Evolutionary conservation across 1,140 invertebrate genomes (phyloP).

Genomic region (Drosophila micromelanica): DNA sequence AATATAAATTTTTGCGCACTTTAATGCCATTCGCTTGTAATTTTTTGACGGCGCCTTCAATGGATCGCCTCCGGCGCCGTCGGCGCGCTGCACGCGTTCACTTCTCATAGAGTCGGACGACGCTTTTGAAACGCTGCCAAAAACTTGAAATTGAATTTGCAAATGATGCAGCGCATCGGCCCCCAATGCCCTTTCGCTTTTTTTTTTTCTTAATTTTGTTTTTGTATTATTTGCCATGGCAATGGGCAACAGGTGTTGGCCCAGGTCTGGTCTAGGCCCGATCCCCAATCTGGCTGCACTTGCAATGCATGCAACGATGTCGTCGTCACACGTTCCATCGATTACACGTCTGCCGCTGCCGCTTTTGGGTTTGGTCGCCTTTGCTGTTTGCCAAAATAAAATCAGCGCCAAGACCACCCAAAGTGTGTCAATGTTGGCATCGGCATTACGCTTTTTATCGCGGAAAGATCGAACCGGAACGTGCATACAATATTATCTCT

Average conservation of each 20-base stretch:
- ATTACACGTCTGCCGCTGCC: conserved; percentile 54
- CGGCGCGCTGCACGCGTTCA: conserved; percentile 9
- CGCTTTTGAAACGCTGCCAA: conserved; percentile 74
- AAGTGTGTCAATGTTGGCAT: conserved; percentile 77
- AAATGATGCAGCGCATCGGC: conserved; percentile 76
- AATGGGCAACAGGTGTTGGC: conserved; percentile 66
- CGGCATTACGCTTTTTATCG: conserved; percentile 38
- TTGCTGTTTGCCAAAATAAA: conserved; percentile 61
- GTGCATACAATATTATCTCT: neutral
- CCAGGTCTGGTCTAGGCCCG: conserved; percentile 2
- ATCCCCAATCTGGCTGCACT: conserved; percentile 1
- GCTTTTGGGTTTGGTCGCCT: conserved; percentile 40
- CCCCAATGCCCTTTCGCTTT: conserved; percentile 57
- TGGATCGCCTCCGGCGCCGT: conserved; percentile 41
- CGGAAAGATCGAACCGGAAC: conserved; percentile 9
- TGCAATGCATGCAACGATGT: conserved; percentile 29
- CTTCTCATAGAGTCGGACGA: conserved; percentile 24
- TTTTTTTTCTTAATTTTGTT: conserved; percentile 5
- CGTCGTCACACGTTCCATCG: conserved; percentile 68
- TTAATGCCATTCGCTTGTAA: conserved; percentile 67
- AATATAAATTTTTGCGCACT: conserved; percentile 74
- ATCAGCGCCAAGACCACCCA: conserved; percentile 74
- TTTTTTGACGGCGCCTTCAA: conserved; percentile 60
- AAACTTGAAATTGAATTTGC: conserved; percentile 77
- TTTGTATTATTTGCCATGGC: conserved; percentile 21